Percentiles rank a stretch among this genome's conserved stretches.
Evolutionary conservation across 2,888 invertebrate species (phyloP).

Genomic region (Gortyna flavago): DNA sequence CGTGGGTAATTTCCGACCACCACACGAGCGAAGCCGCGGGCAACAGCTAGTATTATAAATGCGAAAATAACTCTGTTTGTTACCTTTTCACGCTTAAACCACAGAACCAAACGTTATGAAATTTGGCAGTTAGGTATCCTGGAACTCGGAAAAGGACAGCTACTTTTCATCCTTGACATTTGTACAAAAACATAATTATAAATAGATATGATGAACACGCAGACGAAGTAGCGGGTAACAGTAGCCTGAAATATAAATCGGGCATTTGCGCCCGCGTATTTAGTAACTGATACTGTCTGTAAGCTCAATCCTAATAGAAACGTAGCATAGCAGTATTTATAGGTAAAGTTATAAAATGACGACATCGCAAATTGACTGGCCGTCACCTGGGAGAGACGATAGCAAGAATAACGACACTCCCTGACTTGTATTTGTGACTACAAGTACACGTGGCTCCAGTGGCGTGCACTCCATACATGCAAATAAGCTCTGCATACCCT

Average conservation of each 20-base stretch:
- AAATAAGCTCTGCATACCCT: too few relatives aligned
- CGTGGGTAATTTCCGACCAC: background rate
- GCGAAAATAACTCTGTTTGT: background rate
- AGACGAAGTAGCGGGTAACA: background rate
- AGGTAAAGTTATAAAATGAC: conserved; percentile 52
- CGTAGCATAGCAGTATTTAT: conserved; percentile 24
- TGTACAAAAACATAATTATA: background rate
- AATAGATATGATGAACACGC: background rate
- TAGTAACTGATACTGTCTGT: background rate
- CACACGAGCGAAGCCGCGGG: background rate
- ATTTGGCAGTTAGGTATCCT: background rate
- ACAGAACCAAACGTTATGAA: background rate
- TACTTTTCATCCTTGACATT: background rate
- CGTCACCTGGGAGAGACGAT: conserved; percentile 71
- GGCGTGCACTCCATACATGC: too few relatives aligned
- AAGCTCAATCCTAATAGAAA: conserved; percentile 21
- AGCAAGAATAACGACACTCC: conserved; percentile 66
- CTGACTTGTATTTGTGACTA: conserved; percentile 50
- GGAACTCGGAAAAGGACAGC: background rate
- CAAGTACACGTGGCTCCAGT: conserved; percentile 24
- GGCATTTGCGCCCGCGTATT: too few relatives aligned
- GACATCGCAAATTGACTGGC: conserved; percentile 63
- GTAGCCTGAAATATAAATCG: background rate
- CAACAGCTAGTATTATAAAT: background rate
- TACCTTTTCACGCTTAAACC: too few relatives aligned